phyloP scores from a whole-genome alignment of 2,888 invertebrate species.

The Lutraria lutraria region DNA sequence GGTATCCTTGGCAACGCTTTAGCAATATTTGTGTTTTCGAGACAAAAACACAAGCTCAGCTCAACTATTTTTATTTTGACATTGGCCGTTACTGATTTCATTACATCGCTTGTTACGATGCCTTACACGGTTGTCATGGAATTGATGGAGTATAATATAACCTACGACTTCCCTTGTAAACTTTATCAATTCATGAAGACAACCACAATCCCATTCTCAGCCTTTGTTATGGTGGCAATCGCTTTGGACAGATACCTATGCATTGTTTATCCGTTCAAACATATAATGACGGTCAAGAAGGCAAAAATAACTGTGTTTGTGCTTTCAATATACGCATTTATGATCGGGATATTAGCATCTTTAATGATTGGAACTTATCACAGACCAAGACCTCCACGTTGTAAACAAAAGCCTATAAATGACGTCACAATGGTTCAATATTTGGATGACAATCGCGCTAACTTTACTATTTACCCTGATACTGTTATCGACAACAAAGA shows the following conservation, averaged over 20 bases:
- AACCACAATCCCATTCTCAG: conserved; percentile 83
- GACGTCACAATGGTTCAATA: background rate
- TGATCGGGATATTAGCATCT: conserved; percentile 69
- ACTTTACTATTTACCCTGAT: background rate
- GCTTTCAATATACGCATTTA: conserved; percentile 63
- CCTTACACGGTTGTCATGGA: conserved; percentile 84
- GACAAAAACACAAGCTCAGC: conserved; percentile 79
- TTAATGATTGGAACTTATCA: conserved; percentile 68
- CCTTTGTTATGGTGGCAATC: conserved; percentile 82
- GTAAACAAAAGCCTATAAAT: background rate
- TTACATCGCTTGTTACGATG: conserved; percentile 82
- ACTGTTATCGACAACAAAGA: background rate
- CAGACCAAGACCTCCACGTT: conserved; percentile 12
- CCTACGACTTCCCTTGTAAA: conserved; percentile 80
- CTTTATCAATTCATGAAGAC: conserved; percentile 83
- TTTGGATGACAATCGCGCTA: background rate
- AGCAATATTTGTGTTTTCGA: conserved; percentile 81
- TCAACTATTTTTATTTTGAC: conserved; percentile 85
- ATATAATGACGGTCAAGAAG: conserved; percentile 81
- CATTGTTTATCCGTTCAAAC: conserved; percentile 84
- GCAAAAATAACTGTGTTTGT: conserved; percentile 73
- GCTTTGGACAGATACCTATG: conserved; percentile 82
- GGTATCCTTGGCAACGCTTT: conserved; percentile 81
- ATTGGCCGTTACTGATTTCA: conserved; percentile 83
- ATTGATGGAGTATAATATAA: conserved; percentile 75